These are phyloP conservation scores for Apolygus lucorum DNA, from an alignment of 1,140 invertebrate genomes.

Conservation along the genomic window DNA sequence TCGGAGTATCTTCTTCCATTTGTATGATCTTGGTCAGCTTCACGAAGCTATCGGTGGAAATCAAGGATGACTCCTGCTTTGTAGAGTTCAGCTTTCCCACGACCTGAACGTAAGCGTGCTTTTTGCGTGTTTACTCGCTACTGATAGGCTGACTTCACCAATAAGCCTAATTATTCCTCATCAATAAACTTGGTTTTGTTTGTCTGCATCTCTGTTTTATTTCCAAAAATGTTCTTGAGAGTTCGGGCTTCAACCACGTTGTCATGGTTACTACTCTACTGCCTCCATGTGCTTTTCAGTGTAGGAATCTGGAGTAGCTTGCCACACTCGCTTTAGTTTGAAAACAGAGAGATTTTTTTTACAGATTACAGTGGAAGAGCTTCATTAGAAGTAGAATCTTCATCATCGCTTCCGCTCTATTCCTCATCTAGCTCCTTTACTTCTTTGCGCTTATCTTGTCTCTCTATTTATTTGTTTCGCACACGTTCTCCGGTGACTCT, in stretches of 20 bases:
- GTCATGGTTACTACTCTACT: neutral
- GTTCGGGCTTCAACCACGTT: neutral
- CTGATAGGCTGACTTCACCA: neutral
- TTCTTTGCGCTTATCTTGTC: neutral
- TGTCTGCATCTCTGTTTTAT: neutral
- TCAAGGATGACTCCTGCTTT: no score
- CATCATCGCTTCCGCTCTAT: neutral
- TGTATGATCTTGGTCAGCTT: neutral
- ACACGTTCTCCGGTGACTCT: neutral
- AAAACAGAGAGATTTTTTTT: neutral
- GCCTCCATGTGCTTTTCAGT: neutral
- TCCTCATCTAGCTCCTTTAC: neutral
- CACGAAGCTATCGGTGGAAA: no score
- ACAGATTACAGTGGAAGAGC: neutral
- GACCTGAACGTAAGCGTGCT: neutral
- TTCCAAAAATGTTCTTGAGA: constrained; percentile 5
- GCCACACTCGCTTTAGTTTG: neutral
- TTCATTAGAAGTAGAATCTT: neutral
- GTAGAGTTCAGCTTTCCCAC: no score
- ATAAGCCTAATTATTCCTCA: neutral
- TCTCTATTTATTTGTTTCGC: neutral
- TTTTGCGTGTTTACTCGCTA: neutral
- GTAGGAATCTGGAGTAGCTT: no score
- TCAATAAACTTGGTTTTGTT: neutral
- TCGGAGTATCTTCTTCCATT: neutral